These are phyloP conservation scores for Drosophila baimaii DNA, from an alignment of 1,140 invertebrate species.

Conservation along the genomic window DNA sequence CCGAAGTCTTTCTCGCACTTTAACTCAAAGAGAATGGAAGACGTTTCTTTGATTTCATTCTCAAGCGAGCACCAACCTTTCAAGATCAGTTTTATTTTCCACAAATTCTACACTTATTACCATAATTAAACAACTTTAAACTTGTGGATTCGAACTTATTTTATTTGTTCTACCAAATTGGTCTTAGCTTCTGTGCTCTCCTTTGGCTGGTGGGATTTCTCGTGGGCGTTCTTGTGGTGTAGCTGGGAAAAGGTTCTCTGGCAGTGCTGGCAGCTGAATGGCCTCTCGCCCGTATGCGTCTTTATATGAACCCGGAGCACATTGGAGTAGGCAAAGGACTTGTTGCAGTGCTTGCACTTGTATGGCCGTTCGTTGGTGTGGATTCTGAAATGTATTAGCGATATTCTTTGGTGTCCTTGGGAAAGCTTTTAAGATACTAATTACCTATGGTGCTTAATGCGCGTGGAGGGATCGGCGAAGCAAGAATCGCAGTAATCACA, in stretches of 20 bases:
- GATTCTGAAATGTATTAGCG: conserved; percentile 45
- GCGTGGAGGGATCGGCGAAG: conserved; percentile 87
- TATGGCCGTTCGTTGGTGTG: conserved; percentile 79
- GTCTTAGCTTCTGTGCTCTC: not conserved
- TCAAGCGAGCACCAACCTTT: no score
- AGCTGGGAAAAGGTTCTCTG: conserved; percentile 62
- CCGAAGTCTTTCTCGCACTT: no score
- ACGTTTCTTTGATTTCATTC: no score
- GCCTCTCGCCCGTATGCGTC: conserved; percentile 70
- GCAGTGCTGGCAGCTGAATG: conserved; percentile 66
- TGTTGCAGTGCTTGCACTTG: conserved; percentile 67
- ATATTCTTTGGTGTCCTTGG: not conserved
- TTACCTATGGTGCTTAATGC: conserved; percentile 86
- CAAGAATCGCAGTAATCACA: conserved; percentile 87
- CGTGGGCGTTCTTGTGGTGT: conserved; percentile 77
- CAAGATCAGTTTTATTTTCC: no score
- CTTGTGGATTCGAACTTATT: not conserved
- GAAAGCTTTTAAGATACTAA: no score
- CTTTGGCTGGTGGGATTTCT: conserved; percentile 44
- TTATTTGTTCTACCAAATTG: not conserved
- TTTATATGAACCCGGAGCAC: conserved; percentile 73
- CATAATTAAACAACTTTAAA: not conserved
- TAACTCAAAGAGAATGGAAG: no score
- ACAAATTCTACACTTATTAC: not conserved
- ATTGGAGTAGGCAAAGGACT: conserved; percentile 75